Evolutionary conservation across 2,888 invertebrate species (phyloP).

Genomic region (Eupithecia abbreviata): DNA sequence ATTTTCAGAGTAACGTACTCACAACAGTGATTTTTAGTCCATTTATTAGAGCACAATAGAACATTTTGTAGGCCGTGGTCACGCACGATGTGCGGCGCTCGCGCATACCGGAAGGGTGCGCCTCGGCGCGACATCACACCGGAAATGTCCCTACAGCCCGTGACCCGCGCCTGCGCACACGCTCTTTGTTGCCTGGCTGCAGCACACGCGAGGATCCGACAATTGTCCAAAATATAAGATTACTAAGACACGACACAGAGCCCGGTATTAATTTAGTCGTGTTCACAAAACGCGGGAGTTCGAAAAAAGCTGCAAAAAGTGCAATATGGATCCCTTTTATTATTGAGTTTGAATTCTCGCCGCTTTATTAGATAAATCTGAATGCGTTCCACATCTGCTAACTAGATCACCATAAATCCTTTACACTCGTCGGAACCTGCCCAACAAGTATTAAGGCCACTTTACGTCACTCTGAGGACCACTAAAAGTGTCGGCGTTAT

Average conservation of each 20-base stretch:
- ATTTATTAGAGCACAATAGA: conserved; percentile 74
- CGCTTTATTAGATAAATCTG: conserved; percentile 25
- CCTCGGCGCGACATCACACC: conserved; percentile 69
- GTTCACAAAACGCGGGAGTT: not conserved
- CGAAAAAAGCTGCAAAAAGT: not conserved
- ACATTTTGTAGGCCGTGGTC: conserved; percentile 66
- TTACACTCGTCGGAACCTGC: conserved; percentile 21
- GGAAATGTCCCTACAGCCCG: conserved; percentile 74
- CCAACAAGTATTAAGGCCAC: conserved; percentile 44
- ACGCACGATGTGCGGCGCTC: conserved; percentile 69
- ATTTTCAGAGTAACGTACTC: conserved; percentile 28
- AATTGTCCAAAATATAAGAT: not conserved
- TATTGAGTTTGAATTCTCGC: conserved; percentile 14
- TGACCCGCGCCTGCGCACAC: conserved; percentile 70
- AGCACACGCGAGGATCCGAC: conserved; percentile 61
- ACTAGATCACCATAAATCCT: conserved; percentile 31
- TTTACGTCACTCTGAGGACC: conserved; percentile 44
- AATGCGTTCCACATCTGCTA: conserved; percentile 26
- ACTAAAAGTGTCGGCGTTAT: conserved; percentile 56
- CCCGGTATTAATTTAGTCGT: not conserved
- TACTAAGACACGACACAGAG: not conserved
- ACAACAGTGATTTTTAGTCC: conserved; percentile 57
- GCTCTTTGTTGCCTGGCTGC: conserved; percentile 64
- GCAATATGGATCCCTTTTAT: not conserved
- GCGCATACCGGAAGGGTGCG: conserved; percentile 80